Percentiles rank a stretch among this genome's conserved stretches.
These are phyloP conservation scores for Mimachlamys varia DNA, from an alignment of 2,888 invertebrate genomes.

Conservation along the genomic window DNA sequence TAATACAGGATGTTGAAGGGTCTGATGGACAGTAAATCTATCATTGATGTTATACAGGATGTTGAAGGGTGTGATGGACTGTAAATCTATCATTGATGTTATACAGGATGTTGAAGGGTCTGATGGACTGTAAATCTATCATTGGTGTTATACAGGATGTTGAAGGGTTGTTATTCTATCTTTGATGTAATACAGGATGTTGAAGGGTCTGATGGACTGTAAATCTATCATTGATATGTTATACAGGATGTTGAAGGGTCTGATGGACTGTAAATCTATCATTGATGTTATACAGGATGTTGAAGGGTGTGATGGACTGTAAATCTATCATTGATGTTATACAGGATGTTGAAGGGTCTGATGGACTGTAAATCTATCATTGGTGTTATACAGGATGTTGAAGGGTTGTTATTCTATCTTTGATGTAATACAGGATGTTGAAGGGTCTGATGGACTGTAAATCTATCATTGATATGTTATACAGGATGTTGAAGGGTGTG, in stretches of 20 bases:
- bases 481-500: slow-evolving; percentile 87
- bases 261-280: slow-evolving; percentile 88
- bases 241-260: slow-evolving; percentile 87
- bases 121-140: slow-evolving; percentile 88
- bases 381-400: no score
- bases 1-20: slow-evolving; percentile 87
- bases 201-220: slow-evolving; percentile 86
- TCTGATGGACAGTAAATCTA: slow-evolving; percentile 87
- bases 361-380: slow-evolving; percentile 88
- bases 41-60: no score
- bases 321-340: slow-evolving; percentile 91
- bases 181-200: no score
- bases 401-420: no score
- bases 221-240: slow-evolving; percentile 91
- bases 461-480: no score
- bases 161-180: no score
- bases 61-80: slow-evolving; percentile 86
- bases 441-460: slow-evolving; percentile 87
- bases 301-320: slow-evolving; percentile 86
- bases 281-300: no score
- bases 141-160: no score
- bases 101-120: slow-evolving; percentile 87
- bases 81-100: slow-evolving; percentile 90
- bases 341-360: slow-evolving; percentile 87
- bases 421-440: no score